Base-by-base conservation (phyloP, 2,888 invertebrate species). In the Melanostoma mellinum region DNA sequence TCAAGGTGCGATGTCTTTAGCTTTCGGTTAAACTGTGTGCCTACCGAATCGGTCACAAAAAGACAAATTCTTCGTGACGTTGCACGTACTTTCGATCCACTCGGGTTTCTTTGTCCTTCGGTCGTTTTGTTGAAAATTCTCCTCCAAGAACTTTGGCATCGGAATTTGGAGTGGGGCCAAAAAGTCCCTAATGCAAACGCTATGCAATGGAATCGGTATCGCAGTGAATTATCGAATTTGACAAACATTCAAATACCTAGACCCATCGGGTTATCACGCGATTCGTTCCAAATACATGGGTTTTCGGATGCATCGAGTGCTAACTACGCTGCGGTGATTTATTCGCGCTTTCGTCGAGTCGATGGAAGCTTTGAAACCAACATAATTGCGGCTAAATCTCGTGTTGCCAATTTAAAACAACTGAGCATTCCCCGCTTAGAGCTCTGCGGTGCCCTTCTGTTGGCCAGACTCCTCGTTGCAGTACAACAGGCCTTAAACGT, bases 1-100 rank as follows among this genome's bases (percentile, higher is more conserved):
- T n/a, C n/a, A n/a, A n/a, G n/a, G n/a, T n/a, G n/a, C n/a, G n/a
- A n/a, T n/a, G n/a, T n/a, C n/a, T n/a, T n/a, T n/a, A n/a, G n/a
- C n/a, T n/a, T n/a, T n/a, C n/a, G n/a, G n/a, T n/a, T n/a, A n/a
- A n/a, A n/a, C n/a, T n/a, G n/a, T n/a, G n/a, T n/a, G n/a, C n/a
- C n/a, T n/a, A n/a, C n/a, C n/a, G n/a, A n/a, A n/a, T n/a, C n/a
- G n/a, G n/a, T n/a, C n/a, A n/a, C n/a, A n/a, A n/a, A n/a, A n/a
- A n/a, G n/a, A n/a, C n/a, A n/a, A n/a, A n/a, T n/a, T n/a, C n/a
- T n/a, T n/a, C n/a, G n/a, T n/a, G n/a, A n/a, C n/a, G n/a, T n/a
- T n/a, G n/a, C n/a, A n/a, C n/a, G n/a, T 0, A 56, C 60, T 10
- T 71, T 71, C 10, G 60, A 71, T 42, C 60, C 71, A 6, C 60